Evolutionary conservation across 2,797 vertebrate species (phyloP).

Genomic region (Sebastes reedi): DNA sequence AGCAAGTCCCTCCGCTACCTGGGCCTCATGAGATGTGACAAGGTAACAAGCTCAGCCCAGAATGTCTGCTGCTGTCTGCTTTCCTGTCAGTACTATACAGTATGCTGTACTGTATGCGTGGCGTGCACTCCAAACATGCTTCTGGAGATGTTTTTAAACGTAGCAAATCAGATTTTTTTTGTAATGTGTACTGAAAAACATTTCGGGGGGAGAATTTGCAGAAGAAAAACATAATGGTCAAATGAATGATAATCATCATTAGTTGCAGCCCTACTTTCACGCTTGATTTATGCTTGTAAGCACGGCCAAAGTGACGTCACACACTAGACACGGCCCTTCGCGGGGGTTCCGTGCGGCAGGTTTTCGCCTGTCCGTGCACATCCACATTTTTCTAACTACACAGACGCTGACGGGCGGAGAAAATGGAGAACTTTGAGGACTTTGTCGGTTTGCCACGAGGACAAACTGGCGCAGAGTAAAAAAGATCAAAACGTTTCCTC

Average conservation of each 20-base stretch:
- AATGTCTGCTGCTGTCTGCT: slow-evolving; percentile 10
- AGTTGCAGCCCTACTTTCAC: not conserved
- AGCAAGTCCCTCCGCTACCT: slow-evolving; percentile 97
- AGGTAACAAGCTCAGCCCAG: slow-evolving; percentile 83
- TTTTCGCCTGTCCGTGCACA: too few species aligned
- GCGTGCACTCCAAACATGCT: not conserved
- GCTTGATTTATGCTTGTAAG: too few species aligned
- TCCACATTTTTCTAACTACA: too few species aligned
- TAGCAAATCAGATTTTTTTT: not conserved
- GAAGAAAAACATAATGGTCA: not conserved
- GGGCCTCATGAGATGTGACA: slow-evolving; percentile 98
- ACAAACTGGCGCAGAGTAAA: not conserved
- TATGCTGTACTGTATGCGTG: not conserved
- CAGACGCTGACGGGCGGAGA: too few species aligned
- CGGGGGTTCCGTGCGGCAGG: too few species aligned
- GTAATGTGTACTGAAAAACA: not conserved
- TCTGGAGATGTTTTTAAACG: not conserved
- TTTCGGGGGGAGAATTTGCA: not conserved
- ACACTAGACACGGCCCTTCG: too few species aligned
- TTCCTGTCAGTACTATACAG: not conserved
- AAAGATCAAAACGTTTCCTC: not conserved
- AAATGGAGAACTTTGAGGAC: too few species aligned
- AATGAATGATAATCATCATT: not conserved
- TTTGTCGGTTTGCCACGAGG: too few species aligned
- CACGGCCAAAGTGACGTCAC: too few species aligned